A percentile compares a stretch with the other conserved stretches of the same genome.
Evolutionary conservation across 2,888 invertebrate genomes (phyloP).

Genomic region (Siphlonurus alternatus): DNA sequence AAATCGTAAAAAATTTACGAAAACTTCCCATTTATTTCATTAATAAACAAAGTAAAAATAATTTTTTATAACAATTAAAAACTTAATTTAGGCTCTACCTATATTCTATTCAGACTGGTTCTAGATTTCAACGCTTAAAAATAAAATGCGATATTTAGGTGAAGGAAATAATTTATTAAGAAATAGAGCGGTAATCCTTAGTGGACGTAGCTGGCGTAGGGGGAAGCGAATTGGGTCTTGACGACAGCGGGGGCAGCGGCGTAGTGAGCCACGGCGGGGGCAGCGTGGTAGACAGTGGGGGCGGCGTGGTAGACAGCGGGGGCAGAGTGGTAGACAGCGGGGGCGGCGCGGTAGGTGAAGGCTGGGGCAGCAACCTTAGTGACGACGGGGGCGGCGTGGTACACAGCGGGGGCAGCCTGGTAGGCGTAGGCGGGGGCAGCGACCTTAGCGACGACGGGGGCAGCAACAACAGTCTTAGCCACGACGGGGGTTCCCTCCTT

Average conservation of each 20-base stretch:
- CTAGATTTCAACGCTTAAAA: too few species aligned
- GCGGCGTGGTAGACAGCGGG: constrained; percentile 3
- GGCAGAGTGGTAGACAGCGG: constrained; percentile 4
- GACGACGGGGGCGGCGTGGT: constrained; percentile 2
- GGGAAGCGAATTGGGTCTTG: constrained; percentile 6
- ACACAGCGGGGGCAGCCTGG: constrained; percentile 7
- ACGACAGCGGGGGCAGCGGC: constrained; percentile 6
- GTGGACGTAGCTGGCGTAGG: constrained; percentile 4
- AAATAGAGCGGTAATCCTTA: not conserved
- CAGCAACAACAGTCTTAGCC: not conserved
- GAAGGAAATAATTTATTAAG: not conserved
- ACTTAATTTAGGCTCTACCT: too few species aligned
- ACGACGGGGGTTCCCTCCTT: constrained; percentile 10
- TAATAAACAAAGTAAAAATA: too few species aligned
- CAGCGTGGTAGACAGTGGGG: constrained; percentile 11
- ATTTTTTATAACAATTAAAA: too few species aligned
- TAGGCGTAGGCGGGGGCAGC: not conserved
- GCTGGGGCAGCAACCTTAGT: constrained; percentile 13
- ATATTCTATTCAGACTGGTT: too few species aligned
- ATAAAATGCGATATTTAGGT: too few species aligned
- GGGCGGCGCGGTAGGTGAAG: constrained; percentile 9
- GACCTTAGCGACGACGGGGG: not conserved
- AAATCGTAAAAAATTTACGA: too few species aligned
- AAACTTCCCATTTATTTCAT: too few species aligned
- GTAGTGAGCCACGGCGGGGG: constrained; percentile 10